Percentiles rank a stretch among this genome's conserved stretches.
These are phyloP conservation scores for Aphelocoma coerulescens DNA, from an alignment of 2,113 vertebrate species.

Conservation along the genomic window DNA sequence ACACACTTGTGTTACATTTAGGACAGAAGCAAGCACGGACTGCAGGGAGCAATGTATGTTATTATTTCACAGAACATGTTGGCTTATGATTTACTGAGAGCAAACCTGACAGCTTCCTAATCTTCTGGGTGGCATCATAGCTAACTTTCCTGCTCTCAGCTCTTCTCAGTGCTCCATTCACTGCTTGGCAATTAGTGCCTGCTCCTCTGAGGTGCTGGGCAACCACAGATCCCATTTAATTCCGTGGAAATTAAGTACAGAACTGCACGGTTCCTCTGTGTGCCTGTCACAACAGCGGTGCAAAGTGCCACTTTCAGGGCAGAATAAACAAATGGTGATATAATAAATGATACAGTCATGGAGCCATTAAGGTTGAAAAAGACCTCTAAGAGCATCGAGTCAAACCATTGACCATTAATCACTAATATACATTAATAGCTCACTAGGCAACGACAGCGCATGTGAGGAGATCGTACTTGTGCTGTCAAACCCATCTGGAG, in stretches of 20 bases:
- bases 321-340: not conserved
- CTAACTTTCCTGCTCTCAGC: not conserved
- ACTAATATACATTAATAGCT: not conserved
- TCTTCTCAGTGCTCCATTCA: not conserved
- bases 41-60: not conserved
- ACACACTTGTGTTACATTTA: not conserved
- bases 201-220: not conserved
- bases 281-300: accelerated
- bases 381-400: not conserved
- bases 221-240: not conserved
- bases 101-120: not conserved
- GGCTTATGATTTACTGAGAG: not conserved
- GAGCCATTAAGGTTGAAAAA: not conserved
- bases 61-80: not conserved
- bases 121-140: not conserved
- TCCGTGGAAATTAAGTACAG: not conserved
- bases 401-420: not conserved
- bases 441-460: not conserved
- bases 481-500: not conserved
- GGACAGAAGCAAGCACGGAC: not conserved
- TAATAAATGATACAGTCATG: not conserved
- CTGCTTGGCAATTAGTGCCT: not conserved
- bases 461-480: not conserved
- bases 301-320: not conserved
- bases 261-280: accelerated